Evolutionary conservation across 2,797 vertebrate genomes (phyloP).

Genomic region (Cynopterus sphinx): DNA sequence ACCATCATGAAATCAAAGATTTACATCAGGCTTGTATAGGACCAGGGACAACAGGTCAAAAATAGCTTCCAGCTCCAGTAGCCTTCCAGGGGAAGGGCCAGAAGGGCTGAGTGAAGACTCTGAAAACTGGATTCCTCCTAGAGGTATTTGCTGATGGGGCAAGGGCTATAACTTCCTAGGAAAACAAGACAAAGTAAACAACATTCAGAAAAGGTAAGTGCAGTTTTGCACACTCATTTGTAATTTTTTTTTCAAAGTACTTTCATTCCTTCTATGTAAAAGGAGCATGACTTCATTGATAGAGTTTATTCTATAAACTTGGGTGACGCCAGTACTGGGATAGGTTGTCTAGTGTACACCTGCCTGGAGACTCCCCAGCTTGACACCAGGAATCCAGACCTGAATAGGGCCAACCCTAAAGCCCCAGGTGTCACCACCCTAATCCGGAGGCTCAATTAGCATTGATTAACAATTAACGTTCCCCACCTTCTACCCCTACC

Average conservation of each 20-base stretch:
- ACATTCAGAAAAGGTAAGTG: not conserved
- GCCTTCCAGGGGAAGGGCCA: accelerated
- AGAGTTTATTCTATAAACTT: not conserved
- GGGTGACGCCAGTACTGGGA: not conserved
- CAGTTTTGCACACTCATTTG: not conserved
- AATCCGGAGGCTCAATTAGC: too few relatives aligned
- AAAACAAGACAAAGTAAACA: not conserved
- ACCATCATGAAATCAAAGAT: not conserved
- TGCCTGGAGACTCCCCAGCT: too few relatives aligned
- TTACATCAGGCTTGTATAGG: not conserved
- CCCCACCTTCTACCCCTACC: too few relatives aligned
- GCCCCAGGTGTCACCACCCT: too few relatives aligned
- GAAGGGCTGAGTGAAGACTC: not conserved
- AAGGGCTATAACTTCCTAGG: not conserved
- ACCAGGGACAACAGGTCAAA: not conserved
- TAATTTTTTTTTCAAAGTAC: not conserved
- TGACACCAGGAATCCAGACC: too few relatives aligned
- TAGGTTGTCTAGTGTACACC: not conserved
- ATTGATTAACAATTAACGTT: too few relatives aligned
- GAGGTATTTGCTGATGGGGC: not conserved
- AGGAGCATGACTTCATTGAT: not conserved
- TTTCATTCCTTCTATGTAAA: not conserved
- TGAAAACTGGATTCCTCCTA: not conserved
- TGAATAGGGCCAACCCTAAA: too few relatives aligned
- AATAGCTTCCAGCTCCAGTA: not conserved